These are phyloP conservation scores for Cololabis saira DNA, from an alignment of 2,113 vertebrate genomes.

Conservation along the genomic window DNA sequence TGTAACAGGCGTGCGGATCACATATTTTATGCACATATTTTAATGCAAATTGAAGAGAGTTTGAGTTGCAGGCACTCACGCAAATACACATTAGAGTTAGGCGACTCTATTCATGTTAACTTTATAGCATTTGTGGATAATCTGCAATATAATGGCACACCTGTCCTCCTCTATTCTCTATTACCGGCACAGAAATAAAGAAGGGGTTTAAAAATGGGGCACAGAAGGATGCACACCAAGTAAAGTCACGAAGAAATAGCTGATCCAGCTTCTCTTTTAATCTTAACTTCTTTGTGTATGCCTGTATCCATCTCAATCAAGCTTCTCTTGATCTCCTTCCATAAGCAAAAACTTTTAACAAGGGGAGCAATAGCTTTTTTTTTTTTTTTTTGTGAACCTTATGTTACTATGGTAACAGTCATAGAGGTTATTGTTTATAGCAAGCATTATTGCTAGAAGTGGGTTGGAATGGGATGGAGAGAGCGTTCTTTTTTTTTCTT, in stretches of 20 bases:
- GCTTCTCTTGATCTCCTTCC: conserved; percentile 34
- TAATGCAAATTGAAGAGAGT: conserved; percentile 33
- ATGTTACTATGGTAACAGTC: conserved; percentile 72
- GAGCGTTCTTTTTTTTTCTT: conserved; percentile 12
- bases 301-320: conserved; percentile 1
- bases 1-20: conserved; percentile 43
- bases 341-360: conserved; percentile 13
- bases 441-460: conserved; percentile 68
- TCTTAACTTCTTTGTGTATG: conserved; percentile 21
- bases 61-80: conserved; percentile 1
- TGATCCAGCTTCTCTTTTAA: conserved; percentile 28
- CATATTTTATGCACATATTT: conserved; percentile 38
- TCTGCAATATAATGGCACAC: conserved; percentile 71
- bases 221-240: neutral
- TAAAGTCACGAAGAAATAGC: conserved; percentile 61
- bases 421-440: conserved; percentile 65
- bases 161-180: conserved; percentile 65
- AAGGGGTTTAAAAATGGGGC: neutral
- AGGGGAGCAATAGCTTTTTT: neutral
- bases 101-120: conserved; percentile 39
- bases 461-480: conserved; percentile 27
- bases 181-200: conserved; percentile 44
- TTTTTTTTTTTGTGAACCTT: conserved; percentile 24
- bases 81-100: conserved; percentile 31
- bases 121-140: conserved; percentile 69